Percentiles rank a stretch among this genome's conserved stretches.
Conservation (phyloP, 2,113 vertebrate genomes). For the Gopherus evgoodei region DNA sequence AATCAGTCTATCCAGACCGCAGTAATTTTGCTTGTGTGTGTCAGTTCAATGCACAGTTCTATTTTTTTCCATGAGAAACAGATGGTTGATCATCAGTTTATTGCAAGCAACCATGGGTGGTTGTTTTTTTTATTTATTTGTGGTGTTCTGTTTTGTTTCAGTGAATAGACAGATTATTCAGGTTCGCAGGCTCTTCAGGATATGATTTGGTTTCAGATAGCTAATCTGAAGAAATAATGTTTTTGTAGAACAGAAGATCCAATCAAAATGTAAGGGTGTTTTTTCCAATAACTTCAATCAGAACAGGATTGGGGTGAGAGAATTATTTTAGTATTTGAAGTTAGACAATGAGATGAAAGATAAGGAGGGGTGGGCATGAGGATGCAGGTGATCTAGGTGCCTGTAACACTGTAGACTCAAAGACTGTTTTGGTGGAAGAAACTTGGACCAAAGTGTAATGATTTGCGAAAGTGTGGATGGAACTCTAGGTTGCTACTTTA, state of each 20-base stretch:
- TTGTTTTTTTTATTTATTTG: neutral
- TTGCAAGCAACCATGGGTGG: neutral
- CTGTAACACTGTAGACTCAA: neutral
- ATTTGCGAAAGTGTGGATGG: no score
- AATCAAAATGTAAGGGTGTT: neutral
- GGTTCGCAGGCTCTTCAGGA: neutral
- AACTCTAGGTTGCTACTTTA: no score
- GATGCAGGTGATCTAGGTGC: neutral
- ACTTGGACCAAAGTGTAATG: no score
- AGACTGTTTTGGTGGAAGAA: neutral
- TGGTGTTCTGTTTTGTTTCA: neutral
- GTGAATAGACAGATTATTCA: neutral
- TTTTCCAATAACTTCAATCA: neutral
- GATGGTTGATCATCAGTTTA: neutral
- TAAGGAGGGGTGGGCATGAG: neutral
- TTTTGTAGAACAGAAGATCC: neutral
- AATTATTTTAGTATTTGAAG: neutral
- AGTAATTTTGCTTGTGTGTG: neutral
- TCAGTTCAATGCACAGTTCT: neutral
- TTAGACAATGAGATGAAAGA: neutral
- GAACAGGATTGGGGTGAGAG: neutral
- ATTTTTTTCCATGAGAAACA: neutral
- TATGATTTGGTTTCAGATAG: conserved; percentile 17
- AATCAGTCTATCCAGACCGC: neutral
- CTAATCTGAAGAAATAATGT: neutral